Evolutionary conservation across 2,113 vertebrate genomes (phyloP).

Genomic region (Dasyurus viverrinus): DNA sequence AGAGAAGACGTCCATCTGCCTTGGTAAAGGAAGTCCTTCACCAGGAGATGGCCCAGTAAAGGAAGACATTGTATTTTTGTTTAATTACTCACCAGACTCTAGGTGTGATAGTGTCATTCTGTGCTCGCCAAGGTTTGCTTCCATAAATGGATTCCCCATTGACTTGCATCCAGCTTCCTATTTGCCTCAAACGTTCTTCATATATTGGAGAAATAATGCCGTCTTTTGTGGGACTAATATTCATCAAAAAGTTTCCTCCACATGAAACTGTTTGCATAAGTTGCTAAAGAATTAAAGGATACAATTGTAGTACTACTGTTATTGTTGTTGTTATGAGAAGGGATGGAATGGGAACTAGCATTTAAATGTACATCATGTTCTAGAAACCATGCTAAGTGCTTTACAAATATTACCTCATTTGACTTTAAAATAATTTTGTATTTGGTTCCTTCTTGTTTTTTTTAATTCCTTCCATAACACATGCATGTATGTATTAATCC

Average conservation of each 20-base stretch:
- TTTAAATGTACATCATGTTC: not conserved
- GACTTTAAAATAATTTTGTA: not conserved
- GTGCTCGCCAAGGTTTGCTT: constrained; percentile 89
- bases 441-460: not conserved
- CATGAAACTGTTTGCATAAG: constrained; percentile 94
- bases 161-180: constrained; percentile 93
- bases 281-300: constrained; percentile 77
- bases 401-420: not conserved
- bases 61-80: not conserved
- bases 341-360: not conserved
- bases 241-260: constrained; percentile 96
- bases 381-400: not conserved
- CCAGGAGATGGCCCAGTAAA: not conserved
- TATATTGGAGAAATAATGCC: constrained; percentile 91
- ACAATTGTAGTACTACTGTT: not conserved
- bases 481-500: not conserved
- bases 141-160: constrained; percentile 94
- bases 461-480: not conserved
- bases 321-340: not conserved
- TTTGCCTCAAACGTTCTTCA: constrained; percentile 93
- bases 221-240: constrained; percentile 93
- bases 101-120: constrained; percentile 89
- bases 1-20: not conserved
- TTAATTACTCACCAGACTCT: constrained; percentile 87
- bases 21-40: not conserved